Conservation (phyloP, 2,797 vertebrate species). For the Hirundo rustica region DNA sequence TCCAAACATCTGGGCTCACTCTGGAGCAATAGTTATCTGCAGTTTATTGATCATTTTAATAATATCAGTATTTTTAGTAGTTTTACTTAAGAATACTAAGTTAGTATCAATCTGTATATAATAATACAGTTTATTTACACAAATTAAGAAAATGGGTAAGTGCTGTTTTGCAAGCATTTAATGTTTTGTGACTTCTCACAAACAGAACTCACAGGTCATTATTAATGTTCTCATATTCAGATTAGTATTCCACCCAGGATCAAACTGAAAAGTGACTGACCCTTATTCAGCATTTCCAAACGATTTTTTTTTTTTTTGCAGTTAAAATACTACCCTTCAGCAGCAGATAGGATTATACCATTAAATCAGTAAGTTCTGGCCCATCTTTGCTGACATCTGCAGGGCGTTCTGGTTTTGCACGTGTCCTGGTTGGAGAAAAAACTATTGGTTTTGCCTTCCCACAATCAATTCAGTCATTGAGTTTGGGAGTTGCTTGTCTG, state of each 20-base stretch:
- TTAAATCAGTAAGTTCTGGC: not conserved
- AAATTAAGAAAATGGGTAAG: not conserved
- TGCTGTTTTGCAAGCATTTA: not conserved
- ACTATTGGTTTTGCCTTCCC: not conserved
- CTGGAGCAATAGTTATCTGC: not conserved
- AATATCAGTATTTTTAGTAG: not conserved
- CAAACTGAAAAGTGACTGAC: not conserved
- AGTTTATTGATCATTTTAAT: not conserved
- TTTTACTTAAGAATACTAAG: not conserved
- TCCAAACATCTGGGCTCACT: not conserved
- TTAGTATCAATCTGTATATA: not conserved
- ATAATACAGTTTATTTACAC: not conserved
- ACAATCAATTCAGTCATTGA: not conserved
- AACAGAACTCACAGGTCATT: not conserved
- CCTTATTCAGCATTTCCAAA: not conserved
- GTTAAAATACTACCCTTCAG: not conserved
- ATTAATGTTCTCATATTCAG: not conserved
- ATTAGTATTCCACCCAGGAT: not conserved
- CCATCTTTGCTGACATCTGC: not conserved
- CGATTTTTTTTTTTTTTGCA: not conserved
- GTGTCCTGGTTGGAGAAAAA: not conserved
- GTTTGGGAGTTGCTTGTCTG: not conserved
- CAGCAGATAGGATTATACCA: not conserved
- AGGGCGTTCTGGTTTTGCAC: not conserved
- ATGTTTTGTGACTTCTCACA: not conserved